A percentile compares a stretch with the other conserved stretches of the same genome.
These are phyloP conservation scores for Autographa gamma DNA, from an alignment of 2,888 invertebrate genomes.

Conservation along the genomic window DNA sequence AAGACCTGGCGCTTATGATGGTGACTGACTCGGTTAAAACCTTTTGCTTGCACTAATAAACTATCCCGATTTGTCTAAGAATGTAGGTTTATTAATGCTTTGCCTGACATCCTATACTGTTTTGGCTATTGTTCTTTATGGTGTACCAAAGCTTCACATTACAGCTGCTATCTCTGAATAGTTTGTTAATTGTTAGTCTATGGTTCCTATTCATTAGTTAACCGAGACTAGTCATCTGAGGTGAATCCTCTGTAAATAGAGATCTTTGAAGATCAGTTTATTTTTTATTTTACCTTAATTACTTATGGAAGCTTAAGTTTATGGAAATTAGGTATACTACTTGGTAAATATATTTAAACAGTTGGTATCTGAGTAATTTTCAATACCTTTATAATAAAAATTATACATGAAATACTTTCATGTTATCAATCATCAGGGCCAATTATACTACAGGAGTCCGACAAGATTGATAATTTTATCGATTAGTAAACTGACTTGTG, in stretches of 20 bases:
- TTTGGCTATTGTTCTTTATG: no score
- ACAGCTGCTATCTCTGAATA: neutral
- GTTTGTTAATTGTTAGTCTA: neutral
- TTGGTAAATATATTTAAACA: no score
- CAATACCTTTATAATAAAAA: neutral
- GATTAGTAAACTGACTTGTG: neutral
- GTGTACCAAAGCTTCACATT: no score
- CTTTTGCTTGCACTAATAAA: no score
- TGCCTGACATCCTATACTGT: no score
- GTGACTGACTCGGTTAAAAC: neutral
- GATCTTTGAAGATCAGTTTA: no score
- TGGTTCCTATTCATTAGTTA: neutral
- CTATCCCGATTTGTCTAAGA: no score
- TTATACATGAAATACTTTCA: neutral
- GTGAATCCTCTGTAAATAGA: neutral
- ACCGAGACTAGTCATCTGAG: neutral
- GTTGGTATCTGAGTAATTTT: neutral
- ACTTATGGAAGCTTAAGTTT: neutral
- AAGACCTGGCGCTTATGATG: conserved; percentile 4
- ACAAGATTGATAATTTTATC: neutral
- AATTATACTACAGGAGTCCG: neutral
- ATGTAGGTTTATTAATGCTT: no score
- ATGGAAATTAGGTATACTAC: neutral
- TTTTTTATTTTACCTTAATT: neutral
- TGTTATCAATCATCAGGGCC: neutral